Percentiles rank a stretch among this genome's conserved stretches.
These are phyloP conservation scores for Zele albiditarsus DNA, from an alignment of 2,888 invertebrate genomes.

Conservation along the genomic window DNA sequence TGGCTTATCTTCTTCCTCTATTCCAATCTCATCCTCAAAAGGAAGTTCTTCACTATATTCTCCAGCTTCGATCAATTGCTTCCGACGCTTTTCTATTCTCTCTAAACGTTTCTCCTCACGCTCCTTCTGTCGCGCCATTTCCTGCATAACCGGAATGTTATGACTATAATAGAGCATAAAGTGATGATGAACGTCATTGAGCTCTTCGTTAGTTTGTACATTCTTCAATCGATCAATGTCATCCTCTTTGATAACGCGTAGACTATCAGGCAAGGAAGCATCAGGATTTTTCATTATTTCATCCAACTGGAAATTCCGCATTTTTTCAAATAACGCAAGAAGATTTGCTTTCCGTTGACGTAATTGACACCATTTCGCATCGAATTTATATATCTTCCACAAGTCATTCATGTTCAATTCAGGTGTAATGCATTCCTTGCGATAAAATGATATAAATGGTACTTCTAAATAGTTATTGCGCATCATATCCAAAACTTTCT, in stretches of 20 bases:
- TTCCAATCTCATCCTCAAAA: constrained; percentile 74
- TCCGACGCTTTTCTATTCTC: constrained; percentile 71
- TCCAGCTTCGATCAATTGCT: constrained; percentile 78
- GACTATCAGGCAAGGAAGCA: constrained; percentile 86
- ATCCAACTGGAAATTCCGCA: constrained; percentile 92
- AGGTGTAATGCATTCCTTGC: constrained; percentile 96
- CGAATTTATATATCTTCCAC: constrained; percentile 95
- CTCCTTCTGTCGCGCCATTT: constrained; percentile 80
- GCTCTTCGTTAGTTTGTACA: constrained; percentile 90
- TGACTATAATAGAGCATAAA: constrained; percentile 94
- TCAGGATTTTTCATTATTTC: constrained; percentile 87
- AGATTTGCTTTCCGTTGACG: constrained; percentile 86
- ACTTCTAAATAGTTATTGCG: constrained; percentile 94
- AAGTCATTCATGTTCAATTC: constrained; percentile 93
- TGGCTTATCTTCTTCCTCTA: constrained; percentile 72
- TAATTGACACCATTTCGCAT: constrained; percentile 94
- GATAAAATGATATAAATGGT: constrained; percentile 97
- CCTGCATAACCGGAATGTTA: constrained; percentile 89
- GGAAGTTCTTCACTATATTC: constrained; percentile 78
- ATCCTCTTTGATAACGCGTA: constrained; percentile 87
- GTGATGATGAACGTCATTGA: constrained; percentile 94
- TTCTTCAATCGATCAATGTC: constrained; percentile 86
- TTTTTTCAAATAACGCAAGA: constrained; percentile 86
- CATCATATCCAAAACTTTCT: constrained; percentile 94
- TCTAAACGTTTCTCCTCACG: constrained; percentile 78